Conservation (phyloP, 2,797 vertebrate genomes). For the Labeo calbasu region DNA sequence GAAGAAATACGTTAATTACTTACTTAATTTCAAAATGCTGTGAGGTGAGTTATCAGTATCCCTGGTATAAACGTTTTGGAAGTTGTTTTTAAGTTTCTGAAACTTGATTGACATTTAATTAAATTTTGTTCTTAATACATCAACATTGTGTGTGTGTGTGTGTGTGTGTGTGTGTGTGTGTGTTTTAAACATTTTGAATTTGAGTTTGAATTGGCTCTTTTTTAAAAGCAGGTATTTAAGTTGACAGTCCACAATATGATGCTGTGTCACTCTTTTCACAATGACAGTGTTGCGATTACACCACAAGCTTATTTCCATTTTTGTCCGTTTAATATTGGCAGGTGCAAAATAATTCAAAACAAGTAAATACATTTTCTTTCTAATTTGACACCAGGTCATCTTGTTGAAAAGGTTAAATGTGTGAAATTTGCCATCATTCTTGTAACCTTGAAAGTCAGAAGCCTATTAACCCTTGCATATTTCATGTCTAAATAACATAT, state of each 20-base stretch:
- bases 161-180: neutral
- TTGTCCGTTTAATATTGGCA: neutral
- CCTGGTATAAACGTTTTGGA: neutral
- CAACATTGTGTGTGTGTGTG: neutral
- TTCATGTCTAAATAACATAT: neutral
- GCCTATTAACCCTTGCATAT: neutral
- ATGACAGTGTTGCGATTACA: neutral
- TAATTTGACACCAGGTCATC: neutral
- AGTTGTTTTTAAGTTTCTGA: neutral
- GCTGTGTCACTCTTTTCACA: constrained; percentile 15
- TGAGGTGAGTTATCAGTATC: neutral
- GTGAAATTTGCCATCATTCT: neutral
- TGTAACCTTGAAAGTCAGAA: neutral
- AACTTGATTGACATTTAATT: neutral
- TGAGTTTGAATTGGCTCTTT: neutral
- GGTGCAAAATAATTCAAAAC: neutral
- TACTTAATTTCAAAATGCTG: neutral
- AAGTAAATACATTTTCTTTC: neutral
- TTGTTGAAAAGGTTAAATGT: neutral
- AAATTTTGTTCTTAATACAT: neutral
- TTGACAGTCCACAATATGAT: neutral
- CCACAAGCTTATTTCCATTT: neutral
- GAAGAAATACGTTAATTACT: neutral
- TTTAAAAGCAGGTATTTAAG: neutral
- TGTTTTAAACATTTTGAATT: no score